Conservation (phyloP, 2,888 invertebrate species). For the Conomelus anceps region DNA sequence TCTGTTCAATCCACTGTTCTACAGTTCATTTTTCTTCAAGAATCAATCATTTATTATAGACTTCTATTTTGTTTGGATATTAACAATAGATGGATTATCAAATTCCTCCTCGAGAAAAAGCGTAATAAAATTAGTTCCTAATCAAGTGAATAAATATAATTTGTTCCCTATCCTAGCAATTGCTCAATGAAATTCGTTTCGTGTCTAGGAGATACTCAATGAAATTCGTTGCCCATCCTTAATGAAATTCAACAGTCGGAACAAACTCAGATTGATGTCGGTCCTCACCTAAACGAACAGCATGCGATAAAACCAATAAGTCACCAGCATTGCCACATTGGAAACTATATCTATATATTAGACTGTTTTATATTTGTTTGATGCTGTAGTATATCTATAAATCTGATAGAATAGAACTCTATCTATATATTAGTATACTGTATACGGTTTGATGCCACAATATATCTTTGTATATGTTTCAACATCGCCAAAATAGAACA, state of each 20-base stretch:
- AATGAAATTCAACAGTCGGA: not conserved
- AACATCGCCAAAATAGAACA: not conserved
- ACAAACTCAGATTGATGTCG: not conserved
- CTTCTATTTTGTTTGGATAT: too few relatives aligned
- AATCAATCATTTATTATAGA: too few relatives aligned
- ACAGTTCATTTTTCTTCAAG: too few relatives aligned
- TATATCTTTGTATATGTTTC: too few relatives aligned
- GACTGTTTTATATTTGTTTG: too few relatives aligned
- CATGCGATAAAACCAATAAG: not conserved
- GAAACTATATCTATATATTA: not conserved
- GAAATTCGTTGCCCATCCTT: not conserved
- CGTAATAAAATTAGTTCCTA: too few relatives aligned
- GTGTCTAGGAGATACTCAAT: not conserved
- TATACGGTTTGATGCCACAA: too few relatives aligned
- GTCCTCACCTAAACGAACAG: not conserved
- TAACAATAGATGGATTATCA: too few relatives aligned
- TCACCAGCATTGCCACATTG: not conserved
- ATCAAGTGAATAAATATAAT: not conserved
- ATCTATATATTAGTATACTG: too few relatives aligned
- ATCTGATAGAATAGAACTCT: too few relatives aligned
- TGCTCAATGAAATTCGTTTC: not conserved
- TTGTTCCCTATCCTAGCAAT: not conserved
- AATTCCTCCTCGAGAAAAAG: too few relatives aligned
- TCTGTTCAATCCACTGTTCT: too few relatives aligned
- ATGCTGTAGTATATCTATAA: not conserved